phyloP scores from a whole-genome alignment of 2,888 invertebrate genomes.

The Andrena bicolor region DNA sequence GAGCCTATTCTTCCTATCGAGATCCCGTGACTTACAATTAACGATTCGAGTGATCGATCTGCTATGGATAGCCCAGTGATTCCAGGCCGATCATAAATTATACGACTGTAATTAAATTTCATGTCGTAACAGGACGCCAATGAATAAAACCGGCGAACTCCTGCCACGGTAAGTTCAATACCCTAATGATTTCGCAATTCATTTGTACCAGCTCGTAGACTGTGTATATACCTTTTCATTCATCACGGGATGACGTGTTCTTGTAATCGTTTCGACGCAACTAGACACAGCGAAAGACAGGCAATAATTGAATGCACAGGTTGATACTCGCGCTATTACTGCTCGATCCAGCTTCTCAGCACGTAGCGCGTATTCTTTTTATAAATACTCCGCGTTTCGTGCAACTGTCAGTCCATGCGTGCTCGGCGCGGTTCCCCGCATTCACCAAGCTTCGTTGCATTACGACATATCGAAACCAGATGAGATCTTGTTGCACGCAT shows the following conservation, averaged over 20 bases:
- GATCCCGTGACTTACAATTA: conserved; percentile 1
- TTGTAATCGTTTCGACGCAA: conserved; percentile 13
- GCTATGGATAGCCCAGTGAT: background rate
- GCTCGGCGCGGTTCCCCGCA: background rate
- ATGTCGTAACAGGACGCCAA: conserved; percentile 33
- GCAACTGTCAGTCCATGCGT: too few relatives aligned
- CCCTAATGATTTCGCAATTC: conserved; percentile 33
- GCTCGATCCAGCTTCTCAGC: background rate
- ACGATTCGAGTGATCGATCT: conserved; percentile 34
- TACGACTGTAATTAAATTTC: conserved; percentile 46
- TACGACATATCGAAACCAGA: background rate
- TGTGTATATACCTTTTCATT: conserved; percentile 41
- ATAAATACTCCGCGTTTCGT: background rate
- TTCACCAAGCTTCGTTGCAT: background rate
- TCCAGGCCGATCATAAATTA: conserved; percentile 31
- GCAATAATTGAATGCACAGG: too few relatives aligned
- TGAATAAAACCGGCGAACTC: conserved; percentile 39
- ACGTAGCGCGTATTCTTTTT: background rate
- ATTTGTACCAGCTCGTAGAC: background rate
- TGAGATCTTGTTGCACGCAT: background rate
- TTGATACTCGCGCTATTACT: too few relatives aligned
- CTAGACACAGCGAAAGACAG: background rate
- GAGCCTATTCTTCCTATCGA: background rate
- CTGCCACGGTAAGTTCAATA: background rate
- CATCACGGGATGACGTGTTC: conserved; percentile 38